These are phyloP conservation scores for Zaprionus nigranus DNA, from an alignment of 1,140 invertebrate genomes.

Conservation along the genomic window DNA sequence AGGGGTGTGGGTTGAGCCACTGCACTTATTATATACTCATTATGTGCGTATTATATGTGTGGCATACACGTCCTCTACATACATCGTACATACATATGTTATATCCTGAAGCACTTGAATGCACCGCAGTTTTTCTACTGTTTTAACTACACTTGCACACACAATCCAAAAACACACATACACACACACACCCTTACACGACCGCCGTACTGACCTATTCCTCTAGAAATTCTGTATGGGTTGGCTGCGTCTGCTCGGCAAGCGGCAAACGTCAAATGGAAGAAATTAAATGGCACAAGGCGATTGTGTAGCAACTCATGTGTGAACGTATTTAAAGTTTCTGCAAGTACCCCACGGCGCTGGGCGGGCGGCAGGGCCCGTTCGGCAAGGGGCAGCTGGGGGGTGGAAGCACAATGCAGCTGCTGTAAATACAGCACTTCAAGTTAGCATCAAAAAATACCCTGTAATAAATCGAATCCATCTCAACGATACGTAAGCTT, in stretches of 20 bases:
- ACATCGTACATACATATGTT: conserved; percentile 13
- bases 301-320: conserved; percentile 55
- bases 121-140: conserved; percentile 19
- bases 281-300: conserved; percentile 44
- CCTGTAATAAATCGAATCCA: background rate
- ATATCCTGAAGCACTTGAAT: conserved; percentile 47
- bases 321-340: conserved; percentile 53
- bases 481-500: no score
- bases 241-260: conserved; percentile 31
- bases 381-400: background rate
- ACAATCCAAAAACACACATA: conserved; percentile 27
- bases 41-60: conserved; percentile 53
- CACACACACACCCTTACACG: conserved; percentile 53
- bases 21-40: conserved; percentile 47
- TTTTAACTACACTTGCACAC: conserved; percentile 35
- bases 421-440: background rate
- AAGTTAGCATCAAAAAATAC: background rate
- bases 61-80: background rate
- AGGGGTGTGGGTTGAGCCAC: conserved; percentile 27
- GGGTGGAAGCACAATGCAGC: conserved; percentile 15
- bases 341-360: background rate
- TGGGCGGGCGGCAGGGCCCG: no score
- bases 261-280: conserved; percentile 45
- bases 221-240: conserved; percentile 71
- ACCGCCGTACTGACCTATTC: conserved; percentile 83